These are phyloP conservation scores for Osmerus mordax DNA, from an alignment of 2,113 vertebrate species.

Conservation along the genomic window DNA sequence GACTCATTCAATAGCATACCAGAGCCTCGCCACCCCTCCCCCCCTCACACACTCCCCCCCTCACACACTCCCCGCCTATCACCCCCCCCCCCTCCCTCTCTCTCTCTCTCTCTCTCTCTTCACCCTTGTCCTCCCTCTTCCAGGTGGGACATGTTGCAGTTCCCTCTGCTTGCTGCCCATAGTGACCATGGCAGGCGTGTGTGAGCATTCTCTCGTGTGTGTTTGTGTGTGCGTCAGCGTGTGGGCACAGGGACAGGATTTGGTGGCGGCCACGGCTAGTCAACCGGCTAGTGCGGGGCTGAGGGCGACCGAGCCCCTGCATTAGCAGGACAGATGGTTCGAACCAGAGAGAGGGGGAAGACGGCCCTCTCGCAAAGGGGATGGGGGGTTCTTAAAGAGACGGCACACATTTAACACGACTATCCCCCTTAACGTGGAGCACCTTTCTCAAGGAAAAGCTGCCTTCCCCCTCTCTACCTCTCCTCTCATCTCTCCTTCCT, in stretches of 20 bases:
- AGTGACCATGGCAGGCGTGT: neutral
- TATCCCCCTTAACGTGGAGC: neutral
- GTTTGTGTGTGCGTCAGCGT: neutral
- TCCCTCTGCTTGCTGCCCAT: neutral
- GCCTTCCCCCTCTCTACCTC: neutral
- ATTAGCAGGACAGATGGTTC: constrained; percentile 56
- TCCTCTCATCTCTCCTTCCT: neutral
- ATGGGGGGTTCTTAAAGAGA: constrained; percentile 65
- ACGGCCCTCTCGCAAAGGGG: constrained; percentile 13
- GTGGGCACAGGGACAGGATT: neutral
- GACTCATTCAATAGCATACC: neutral
- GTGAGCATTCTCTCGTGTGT: neutral
- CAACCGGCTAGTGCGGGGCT: neutral
- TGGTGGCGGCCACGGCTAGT: neutral
- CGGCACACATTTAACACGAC: constrained; percentile 54
- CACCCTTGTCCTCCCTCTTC: constrained; percentile 11
- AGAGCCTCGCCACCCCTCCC: neutral
- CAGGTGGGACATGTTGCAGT: constrained; percentile 2
- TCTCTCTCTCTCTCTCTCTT: neutral
- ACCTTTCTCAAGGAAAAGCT: neutral
- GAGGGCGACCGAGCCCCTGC: constrained; percentile 22
- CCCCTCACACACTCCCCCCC: no score
- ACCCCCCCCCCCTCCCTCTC: neutral
- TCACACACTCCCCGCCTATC: no score
- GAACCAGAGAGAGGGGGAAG: constrained; percentile 55